phyloP scores from a whole-genome alignment of 2,888 invertebrate species.

The Drosophila rellima region DNA sequence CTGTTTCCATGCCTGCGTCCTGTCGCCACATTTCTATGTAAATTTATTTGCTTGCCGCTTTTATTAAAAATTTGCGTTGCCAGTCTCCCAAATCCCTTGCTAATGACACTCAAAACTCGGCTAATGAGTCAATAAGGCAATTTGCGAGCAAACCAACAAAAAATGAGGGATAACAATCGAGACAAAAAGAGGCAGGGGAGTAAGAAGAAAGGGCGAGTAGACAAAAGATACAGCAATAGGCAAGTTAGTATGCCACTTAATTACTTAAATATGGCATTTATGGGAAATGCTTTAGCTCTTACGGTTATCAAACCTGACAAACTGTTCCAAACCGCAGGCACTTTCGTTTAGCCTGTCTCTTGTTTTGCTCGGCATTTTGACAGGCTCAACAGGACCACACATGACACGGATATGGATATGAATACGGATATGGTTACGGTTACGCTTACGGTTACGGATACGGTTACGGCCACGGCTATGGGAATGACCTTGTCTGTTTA shows the following conservation, averaged over 20 bases:
- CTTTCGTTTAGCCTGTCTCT: conserved; percentile 6
- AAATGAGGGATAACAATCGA: conserved; percentile 19
- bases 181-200: background rate
- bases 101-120: conserved; percentile 71
- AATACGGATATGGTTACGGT: background rate
- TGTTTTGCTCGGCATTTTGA: conserved; percentile 18
- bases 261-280: conserved; percentile 73
- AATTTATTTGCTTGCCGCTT: conserved; percentile 66
- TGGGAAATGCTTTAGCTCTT: conserved; percentile 20
- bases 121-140: conserved; percentile 80
- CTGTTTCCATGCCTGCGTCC: background rate
- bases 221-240: background rate
- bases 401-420: conserved; percentile 5
- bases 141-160: conserved; percentile 48
- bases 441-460: background rate
- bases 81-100: conserved; percentile 45
- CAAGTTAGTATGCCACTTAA: conserved; percentile 70
- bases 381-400: conserved; percentile 18
- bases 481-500: conserved; percentile 40
- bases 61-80: conserved; percentile 65
- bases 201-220: background rate
- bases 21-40: conserved; percentile 63
- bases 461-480: background rate
- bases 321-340: conserved; percentile 7
- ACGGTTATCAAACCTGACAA: conserved; percentile 11